Evolutionary conservation across 2,888 invertebrate genomes (phyloP).

Genomic region (Beris morrisii): DNA sequence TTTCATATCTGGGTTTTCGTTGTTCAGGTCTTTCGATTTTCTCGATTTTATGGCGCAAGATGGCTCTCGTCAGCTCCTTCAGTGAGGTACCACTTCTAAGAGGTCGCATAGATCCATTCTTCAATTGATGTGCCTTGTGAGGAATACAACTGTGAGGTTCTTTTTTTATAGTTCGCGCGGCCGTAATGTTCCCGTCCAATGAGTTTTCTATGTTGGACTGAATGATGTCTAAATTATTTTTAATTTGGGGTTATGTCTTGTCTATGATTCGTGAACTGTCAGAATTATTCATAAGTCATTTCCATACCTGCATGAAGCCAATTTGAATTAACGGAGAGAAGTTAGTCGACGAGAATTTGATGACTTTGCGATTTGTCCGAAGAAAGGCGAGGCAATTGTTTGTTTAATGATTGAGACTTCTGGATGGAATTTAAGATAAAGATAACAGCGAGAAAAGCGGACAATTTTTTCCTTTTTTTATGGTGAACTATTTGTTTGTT

Average conservation of each 20-base stretch:
- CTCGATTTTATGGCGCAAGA: too few species aligned
- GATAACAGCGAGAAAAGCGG: conserved; percentile 27
- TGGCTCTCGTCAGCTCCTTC: conserved; percentile 16
- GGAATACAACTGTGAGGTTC: conserved; percentile 10
- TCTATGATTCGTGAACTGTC: conserved; percentile 37
- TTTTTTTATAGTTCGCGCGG: conserved; percentile 7
- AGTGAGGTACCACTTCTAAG: background rate
- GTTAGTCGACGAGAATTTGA: conserved; percentile 25
- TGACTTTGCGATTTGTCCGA: conserved; percentile 32
- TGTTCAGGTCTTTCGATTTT: conserved; percentile 1
- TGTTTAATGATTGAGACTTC: conserved; percentile 35
- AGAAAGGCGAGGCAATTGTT: conserved; percentile 34
- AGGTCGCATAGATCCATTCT: conserved; percentile 9
- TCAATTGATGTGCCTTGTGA: conserved; percentile 25
- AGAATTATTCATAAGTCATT: conserved; percentile 40
- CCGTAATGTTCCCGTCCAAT: conserved; percentile 24
- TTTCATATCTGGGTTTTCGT: conserved; percentile 24
- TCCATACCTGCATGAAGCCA: conserved; percentile 36
- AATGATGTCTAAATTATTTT: conserved; percentile 39
- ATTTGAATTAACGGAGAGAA: conserved; percentile 31
- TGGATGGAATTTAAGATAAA: conserved; percentile 25
- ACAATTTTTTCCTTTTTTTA: background rate
- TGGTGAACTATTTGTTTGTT: conserved; percentile 18
- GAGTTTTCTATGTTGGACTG: conserved; percentile 26
- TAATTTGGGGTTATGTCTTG: conserved; percentile 38